Evolutionary conservation across 2,113 vertebrate species (phyloP).

Genomic region (Dendropsophus ebraccatus): DNA sequence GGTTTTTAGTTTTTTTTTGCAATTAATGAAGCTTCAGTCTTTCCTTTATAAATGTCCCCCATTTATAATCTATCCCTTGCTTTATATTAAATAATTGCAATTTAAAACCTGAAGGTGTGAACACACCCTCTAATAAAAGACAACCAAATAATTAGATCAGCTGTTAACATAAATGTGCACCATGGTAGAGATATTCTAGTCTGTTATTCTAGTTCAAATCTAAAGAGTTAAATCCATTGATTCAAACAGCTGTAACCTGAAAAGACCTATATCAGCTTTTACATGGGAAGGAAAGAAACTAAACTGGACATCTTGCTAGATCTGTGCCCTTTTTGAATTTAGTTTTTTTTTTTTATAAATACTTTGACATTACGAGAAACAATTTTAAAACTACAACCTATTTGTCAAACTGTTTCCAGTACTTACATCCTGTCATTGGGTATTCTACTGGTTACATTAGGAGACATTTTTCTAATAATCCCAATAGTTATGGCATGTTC

Average conservation of each 20-base stretch:
- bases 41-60: no score
- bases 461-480: neutral
- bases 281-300: neutral
- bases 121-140: neutral
- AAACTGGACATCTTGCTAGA: neutral
- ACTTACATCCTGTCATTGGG: no score
- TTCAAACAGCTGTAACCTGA: neutral
- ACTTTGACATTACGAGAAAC: neutral
- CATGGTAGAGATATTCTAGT: neutral
- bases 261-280: neutral
- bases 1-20: no score
- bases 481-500: neutral
- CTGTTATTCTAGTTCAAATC: neutral
- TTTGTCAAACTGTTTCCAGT: no score
- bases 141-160: slow-evolving; percentile 10
- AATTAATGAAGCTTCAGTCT: no score
- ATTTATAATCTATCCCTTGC: no score
- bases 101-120: no score
- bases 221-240: neutral
- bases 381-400: neutral
- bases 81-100: no score
- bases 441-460: neutral
- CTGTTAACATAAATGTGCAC: neutral
- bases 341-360: no score
- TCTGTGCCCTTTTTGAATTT: neutral